Evolutionary conservation across 2,113 vertebrate species (phyloP), one percentile per base, ranked within the genome.

Genomic region (Neomonachus schauinslandi): DNA sequence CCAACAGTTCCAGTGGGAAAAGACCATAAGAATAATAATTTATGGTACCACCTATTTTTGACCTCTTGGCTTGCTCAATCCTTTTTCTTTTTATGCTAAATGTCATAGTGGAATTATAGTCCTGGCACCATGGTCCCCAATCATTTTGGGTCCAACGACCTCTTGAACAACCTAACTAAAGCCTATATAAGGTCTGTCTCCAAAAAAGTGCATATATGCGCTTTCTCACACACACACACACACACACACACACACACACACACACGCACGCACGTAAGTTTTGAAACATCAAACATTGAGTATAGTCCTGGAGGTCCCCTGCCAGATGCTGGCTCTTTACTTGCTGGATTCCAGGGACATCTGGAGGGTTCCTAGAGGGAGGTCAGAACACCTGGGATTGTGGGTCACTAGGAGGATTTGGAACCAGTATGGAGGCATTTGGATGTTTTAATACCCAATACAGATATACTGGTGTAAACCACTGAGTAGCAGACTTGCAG

Each of bases 81-180:
- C 18, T 55, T 87, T 92, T 46, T 46, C 39, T 42, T 46, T 46
- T 46, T 9, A 46, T 46, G 46, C 12, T 81, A 67, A 61, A 42
- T 67, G n/a, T 87, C 39, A 51, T 18, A 57, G 39, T 39, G 55
- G n/a, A 49, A 55, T 81, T 91, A 9, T 4, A 91, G 22, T 42
- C 39, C 61, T 89, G 55, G 42, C 55, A 80, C 14, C 67, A 26
- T 76, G 14, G 28, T 61, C 86, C n/a, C 57, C 65, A 57, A 33
- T 57, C 10, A 81, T 90, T 72, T 71, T 4, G 53, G 51, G 7
- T 72, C 83, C 89, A 91, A 63, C 87, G 53, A 42, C 26, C 63
- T 36, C 49, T 69, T 94, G 71, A 16, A 72, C 51, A 81, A 69
- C 33, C 49, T 85, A 93, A 59, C 4, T 36, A 91, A 93, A 96